Conservation (phyloP, 2,113 vertebrate species). For the Tragelaphus strepsiceros region DNA sequence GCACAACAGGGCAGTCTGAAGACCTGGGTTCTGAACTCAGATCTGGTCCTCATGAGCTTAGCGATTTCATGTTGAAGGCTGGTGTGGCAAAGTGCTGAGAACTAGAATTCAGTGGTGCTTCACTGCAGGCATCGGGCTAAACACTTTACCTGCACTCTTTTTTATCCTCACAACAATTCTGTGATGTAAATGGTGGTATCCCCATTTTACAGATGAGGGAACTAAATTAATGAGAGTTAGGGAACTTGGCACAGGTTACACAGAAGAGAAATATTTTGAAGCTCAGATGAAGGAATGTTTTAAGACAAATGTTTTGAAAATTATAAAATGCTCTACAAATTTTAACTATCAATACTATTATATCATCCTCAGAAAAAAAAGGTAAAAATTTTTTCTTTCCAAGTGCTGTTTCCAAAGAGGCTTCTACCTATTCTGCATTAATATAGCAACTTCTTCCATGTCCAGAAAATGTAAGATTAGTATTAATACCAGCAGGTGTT, state of each 20-base stretch:
- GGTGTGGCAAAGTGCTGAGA: neutral
- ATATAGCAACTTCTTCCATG: neutral
- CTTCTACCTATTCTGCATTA: neutral
- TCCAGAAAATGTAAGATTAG: neutral
- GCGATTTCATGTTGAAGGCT: neutral
- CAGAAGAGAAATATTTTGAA: constrained; percentile 4
- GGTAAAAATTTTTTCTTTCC: neutral
- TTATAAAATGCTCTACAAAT: neutral
- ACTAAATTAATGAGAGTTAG: neutral
- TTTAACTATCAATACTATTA: neutral
- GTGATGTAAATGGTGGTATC: neutral
- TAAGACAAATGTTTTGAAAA: constrained; percentile 9
- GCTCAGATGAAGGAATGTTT: neutral
- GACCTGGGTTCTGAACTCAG: neutral
- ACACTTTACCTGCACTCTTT: neutral
- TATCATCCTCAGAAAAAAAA: neutral
- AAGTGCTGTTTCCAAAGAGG: neutral
- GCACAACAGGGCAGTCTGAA: neutral
- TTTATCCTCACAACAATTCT: neutral
- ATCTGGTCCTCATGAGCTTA: neutral
- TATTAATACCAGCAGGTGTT: neutral
- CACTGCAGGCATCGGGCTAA: too few species aligned
- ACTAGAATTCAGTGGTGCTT: neutral
- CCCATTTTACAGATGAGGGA: neutral
- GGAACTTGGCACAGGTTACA: neutral